phyloP scores from a whole-genome alignment of 2,113 vertebrate species.

The Anhinga anhinga region DNA sequence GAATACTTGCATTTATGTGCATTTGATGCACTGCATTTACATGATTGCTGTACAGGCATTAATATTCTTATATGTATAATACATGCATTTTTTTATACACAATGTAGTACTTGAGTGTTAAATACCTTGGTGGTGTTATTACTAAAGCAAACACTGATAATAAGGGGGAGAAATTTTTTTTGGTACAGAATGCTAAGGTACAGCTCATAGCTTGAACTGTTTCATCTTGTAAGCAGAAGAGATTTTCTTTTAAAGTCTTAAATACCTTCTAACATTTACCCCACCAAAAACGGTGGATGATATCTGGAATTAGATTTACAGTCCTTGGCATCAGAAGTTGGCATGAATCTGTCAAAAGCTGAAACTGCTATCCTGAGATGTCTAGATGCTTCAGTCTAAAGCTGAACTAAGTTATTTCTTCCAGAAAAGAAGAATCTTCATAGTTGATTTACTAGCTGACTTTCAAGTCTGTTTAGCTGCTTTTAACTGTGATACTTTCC shows the following conservation, averaged over 20 bases:
- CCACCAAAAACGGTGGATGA: not conserved
- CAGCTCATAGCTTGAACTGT: not conserved
- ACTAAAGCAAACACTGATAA: not conserved
- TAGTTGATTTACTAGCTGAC: not conserved
- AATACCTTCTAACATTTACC: not conserved
- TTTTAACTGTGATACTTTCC: not conserved
- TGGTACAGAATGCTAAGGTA: not conserved
- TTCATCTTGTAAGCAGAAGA: not conserved
- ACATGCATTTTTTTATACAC: not conserved
- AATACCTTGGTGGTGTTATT: not conserved
- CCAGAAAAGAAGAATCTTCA: not conserved
- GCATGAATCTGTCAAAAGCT: not conserved
- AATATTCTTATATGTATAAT: not conserved
- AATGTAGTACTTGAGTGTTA: not conserved
- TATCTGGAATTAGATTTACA: not conserved
- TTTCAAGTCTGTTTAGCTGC: not conserved
- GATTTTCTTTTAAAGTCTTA: not conserved
- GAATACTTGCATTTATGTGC: not conserved
- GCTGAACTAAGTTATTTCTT: not conserved
- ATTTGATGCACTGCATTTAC: not conserved
- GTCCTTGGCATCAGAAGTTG: not conserved
- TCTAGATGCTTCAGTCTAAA: not conserved
- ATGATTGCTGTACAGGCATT: not conserved
- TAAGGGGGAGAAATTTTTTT: not conserved
- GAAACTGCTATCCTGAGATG: not conserved